Base-by-base conservation (phyloP, 2,113 vertebrate genomes). In the Onychorhynchus coronatus region DNA sequence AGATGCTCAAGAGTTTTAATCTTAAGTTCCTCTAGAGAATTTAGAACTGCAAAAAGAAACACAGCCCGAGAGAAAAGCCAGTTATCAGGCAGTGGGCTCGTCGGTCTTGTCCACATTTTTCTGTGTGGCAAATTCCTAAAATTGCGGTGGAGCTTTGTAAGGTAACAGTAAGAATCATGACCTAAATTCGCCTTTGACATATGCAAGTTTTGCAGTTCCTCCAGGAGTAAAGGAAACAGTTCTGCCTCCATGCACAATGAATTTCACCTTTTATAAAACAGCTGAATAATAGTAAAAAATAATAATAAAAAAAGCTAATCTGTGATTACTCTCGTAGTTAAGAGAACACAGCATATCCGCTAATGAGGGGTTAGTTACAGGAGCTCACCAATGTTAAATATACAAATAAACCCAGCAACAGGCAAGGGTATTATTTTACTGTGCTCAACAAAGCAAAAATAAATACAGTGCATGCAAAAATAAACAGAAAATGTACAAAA, bases 341-440 rank as follows among this genome's bases (percentile, higher is more conserved):
- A 59, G 50, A 87, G 49, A 87, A 73, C n/a, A 46, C 21, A 70
- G 23, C 30, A 4, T 46, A 66, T 62, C 62, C 80, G 75, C 37
- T 65, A 86, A 68, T 0, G 0, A 35, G 55, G n/a, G 10, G 5
- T 88, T 56, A 63, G 44, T 61, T 67, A 59, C 56, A 67, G 63
- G 55, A 94, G 68, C 93, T 93, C 76, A 72, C 39, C 17, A 4
- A 47, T 13, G 49, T 49, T 81, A 91, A 91, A 85, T 39, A 84
- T 3, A 94, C 56, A 88, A 95, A 86, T 44, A 93, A 96, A 96
- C 72, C 33, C 31, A 89, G 83, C 65, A 88, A 90, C 49, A 78
- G 61, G 79, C 55, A 72, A 24, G 15, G 68, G n/a, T 4, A 62
- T 22, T 18, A 37, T 89, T 93, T 53, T 27, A 84, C 62, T 13